Percentiles rank a stretch among this genome's conserved stretches.
Conservation (phyloP, 2,888 invertebrate species). For the Amphimallon solstitiale region DNA sequence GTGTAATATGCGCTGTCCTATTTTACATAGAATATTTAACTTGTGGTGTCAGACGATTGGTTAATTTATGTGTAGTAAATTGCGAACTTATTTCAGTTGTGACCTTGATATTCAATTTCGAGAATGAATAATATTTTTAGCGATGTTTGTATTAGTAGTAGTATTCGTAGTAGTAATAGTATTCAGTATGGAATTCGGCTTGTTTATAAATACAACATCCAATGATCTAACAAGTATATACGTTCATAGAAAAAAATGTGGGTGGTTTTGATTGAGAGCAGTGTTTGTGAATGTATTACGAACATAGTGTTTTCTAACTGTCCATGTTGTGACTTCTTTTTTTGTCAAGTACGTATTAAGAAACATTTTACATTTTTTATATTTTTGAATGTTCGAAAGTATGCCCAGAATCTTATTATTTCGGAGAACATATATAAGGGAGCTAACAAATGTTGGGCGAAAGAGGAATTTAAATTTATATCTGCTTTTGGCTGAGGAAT, state of each 20-base stretch:
- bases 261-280: neutral
- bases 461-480: no score
- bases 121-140: constrained; percentile 30
- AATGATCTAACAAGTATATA: no score
- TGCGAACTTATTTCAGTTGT: constrained; percentile 1
- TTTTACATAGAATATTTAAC: no score
- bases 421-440: no score
- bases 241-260: neutral
- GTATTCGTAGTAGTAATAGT: neutral
- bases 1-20: neutral
- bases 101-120: constrained; percentile 28
- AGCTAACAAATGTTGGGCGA: no score
- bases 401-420: no score
- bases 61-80: constrained; percentile 6
- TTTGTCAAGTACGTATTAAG: no score
- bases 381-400: no score
- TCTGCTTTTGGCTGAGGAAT: no score
- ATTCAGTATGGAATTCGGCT: constrained; percentile 1
- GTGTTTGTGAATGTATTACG: neutral
- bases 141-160: constrained; percentile 6
- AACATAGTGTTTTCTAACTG: no score
- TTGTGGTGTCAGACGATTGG: neutral
- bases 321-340: no score
- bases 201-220: constrained; percentile 4
- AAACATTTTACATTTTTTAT: no score